Conservation (phyloP, 2,888 invertebrate genomes). For the Synanthedon myopaeformis region DNA sequence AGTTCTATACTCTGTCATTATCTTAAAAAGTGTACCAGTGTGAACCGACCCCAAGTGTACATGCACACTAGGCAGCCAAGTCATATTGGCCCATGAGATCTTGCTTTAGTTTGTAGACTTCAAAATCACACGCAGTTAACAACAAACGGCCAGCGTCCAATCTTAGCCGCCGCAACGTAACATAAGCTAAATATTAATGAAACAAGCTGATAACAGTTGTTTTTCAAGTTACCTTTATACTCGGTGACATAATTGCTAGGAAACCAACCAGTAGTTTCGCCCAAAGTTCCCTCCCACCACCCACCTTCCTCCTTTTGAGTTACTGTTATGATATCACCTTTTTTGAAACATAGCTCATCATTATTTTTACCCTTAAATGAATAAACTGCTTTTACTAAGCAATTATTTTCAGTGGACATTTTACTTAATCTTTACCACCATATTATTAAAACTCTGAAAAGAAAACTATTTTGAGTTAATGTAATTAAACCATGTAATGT, state of each 20-base stretch:
- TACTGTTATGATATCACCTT: slow-evolving; percentile 96
- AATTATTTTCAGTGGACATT: slow-evolving; percentile 72
- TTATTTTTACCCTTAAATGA: slow-evolving; percentile 96
- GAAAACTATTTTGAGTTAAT: no score
- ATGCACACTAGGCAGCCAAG: no score
- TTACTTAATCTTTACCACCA: slow-evolving; percentile 40
- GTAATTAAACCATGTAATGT: no score
- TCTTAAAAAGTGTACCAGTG: no score
- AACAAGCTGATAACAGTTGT: background rate
- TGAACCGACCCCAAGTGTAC: no score
- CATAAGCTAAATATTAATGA: no score
- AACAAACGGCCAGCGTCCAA: no score
- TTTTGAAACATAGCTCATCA: slow-evolving; percentile 96
- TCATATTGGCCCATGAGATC: no score
- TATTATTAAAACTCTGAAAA: slow-evolving; percentile 17
- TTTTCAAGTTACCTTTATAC: slow-evolving; percentile 73
- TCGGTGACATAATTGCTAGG: slow-evolving; percentile 97
- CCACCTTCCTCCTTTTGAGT: slow-evolving; percentile 97
- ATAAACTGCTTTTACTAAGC: slow-evolving; percentile 90
- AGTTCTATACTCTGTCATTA: no score
- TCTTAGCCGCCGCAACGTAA: no score
- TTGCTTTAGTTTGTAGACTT: no score
- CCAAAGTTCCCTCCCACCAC: slow-evolving; percentile 99
- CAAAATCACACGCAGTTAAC: no score
- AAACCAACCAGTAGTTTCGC: slow-evolving; percentile 98